These are phyloP conservation scores for Petromus typicus DNA, from an alignment of 2,113 vertebrate genomes.

Conservation along the genomic window DNA sequence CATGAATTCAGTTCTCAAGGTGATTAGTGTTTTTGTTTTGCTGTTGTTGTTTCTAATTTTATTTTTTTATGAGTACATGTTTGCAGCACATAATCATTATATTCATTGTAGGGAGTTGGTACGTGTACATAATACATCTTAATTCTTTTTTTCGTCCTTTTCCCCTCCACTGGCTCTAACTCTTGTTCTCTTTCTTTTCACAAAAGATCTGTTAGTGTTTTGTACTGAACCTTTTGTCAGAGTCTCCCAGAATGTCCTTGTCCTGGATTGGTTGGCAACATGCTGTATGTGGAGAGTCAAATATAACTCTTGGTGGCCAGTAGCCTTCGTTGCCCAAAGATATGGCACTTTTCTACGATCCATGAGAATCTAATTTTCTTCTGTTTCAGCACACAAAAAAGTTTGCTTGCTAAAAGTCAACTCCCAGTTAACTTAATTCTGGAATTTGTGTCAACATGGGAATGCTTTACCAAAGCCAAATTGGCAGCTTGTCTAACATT, in stretches of 20 bases:
- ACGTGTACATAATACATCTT: neutral
- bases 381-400: neutral
- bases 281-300: neutral
- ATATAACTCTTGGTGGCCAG: neutral
- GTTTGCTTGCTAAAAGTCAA: constrained; percentile 14
- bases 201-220: neutral
- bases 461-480: neutral
- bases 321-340: neutral
- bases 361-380: neutral
- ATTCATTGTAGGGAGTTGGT: neutral
- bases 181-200: neutral
- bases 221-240: neutral
- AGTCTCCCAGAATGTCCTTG: neutral
- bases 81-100: neutral
- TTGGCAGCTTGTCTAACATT: constrained; percentile 3
- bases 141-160: neutral
- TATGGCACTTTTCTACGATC: neutral
- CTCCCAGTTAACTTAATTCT: neutral
- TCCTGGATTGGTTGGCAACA: neutral
- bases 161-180: neutral
- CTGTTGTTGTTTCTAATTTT: neutral
- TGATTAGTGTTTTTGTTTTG: neutral
- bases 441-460: neutral
- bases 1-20: constrained; percentile 11
- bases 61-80: neutral